A percentile compares a stretch with the other conserved stretches of the same genome.
Conservation (phyloP, 2,888 invertebrate genomes). For the Drosophila infuscata region DNA sequence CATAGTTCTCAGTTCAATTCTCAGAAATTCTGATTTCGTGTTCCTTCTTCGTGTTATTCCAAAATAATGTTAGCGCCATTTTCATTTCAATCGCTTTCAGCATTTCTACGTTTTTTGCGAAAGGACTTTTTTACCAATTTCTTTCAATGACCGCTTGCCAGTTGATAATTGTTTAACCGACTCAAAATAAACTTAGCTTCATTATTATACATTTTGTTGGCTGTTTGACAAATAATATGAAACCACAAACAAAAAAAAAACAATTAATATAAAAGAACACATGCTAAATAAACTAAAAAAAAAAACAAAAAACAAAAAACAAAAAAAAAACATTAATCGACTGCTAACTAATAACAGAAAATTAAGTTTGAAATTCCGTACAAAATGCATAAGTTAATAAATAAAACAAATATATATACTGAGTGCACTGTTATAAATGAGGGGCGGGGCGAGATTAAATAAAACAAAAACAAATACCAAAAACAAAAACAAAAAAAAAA, state of each 20-base stretch:
- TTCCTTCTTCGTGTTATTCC: conserved; percentile 1
- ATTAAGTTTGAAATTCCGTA: conserved; percentile 83
- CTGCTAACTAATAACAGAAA: conserved; percentile 80
- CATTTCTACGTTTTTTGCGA: conserved; percentile 26
- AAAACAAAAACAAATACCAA: conserved; percentile 59
- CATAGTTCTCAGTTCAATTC: conserved; percentile 10
- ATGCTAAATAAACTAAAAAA: conserved; percentile 37
- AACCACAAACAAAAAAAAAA: conserved; percentile 45
- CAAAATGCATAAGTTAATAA: conserved; percentile 73
- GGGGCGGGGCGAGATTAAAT: conserved; percentile 85
- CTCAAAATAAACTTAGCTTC: conserved; percentile 66
- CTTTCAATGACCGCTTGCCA: conserved; percentile 58
- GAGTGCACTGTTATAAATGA: conserved; percentile 85
- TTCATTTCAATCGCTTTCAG: conserved; percentile 36
- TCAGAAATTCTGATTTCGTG: conserved; percentile 10
- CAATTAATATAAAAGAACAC: conserved; percentile 29
- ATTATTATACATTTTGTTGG: conserved; percentile 78
- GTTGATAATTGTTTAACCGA: conserved; percentile 60
- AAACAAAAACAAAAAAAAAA: conserved; percentile 46
- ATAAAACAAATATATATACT: conserved; percentile 75
- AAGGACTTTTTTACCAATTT: conserved; percentile 26
- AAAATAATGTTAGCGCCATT: conserved; percentile 22
- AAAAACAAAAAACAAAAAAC: conserved; percentile 39
- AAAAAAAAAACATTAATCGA: conserved; percentile 51
- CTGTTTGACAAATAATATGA: conserved; percentile 79